Evolutionary conservation across 1,140 invertebrate species (phyloP), one percentile per base, ranked within the genome.

Genomic region (Listronotus bonariensis): DNA sequence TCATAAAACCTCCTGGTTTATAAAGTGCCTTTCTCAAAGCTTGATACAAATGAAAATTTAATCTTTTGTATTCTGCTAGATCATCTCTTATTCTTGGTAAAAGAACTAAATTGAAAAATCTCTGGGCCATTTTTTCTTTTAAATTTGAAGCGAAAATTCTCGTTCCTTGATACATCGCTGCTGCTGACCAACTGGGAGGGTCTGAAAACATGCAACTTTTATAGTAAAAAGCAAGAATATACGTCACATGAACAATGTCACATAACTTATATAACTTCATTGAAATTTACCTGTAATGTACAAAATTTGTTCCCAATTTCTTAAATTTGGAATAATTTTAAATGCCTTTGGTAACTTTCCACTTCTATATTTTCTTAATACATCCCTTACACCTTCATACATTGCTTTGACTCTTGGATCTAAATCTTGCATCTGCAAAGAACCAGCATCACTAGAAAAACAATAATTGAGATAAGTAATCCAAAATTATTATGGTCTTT

Each of bases 1-100:
- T 99, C 90, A 98, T 98, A 74, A 99, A 99, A n/a, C 92, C 97
- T 49, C 90, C 95, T 43, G 97, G 96, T 77, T 99, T 99, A 78
- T 93, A 99, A 0, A 99, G 80, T 9, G 97, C 86, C 81, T 98
- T 98, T 61, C 89, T 86, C 12, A 99, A 73, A 6, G 97, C 95
- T 84, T 95, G 92, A 79, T 97, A 99, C 8, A 99, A 81, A 82
- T 99, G 97, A 80, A 96, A 97, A 81, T 99, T 99, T 0, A 99
- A 80, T 79, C 91, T 87, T 79, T 98, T 98, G 77, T 92, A 99
- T 79, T 98, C 95, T 11, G 86, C 87, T 53, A 99, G 89, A 79
- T 99, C 97, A 81, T 99, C 97, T 48, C 97, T 83, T 9, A 99
- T 84, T 55, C 97, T 84, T 0, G 97, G 97, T 12, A 99, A 78